phyloP scores from a whole-genome alignment of 2,797 vertebrate species.

The Epinephelus coioides region DNA sequence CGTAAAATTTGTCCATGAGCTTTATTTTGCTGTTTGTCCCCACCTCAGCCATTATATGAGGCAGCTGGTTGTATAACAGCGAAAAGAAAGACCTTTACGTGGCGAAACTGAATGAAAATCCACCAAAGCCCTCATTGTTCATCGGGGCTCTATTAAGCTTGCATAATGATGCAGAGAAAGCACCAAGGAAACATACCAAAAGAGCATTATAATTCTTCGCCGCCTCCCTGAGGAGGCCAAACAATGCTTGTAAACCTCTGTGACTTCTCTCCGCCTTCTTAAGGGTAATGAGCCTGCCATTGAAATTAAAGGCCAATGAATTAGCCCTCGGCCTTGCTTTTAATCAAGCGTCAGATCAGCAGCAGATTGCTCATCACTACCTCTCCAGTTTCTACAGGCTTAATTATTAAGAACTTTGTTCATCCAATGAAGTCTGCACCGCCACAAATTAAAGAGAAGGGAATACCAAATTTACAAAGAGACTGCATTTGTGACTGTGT shows the following conservation, averaged over 20 bases:
- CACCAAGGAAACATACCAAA: slow-evolving; percentile 46
- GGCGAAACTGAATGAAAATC: slow-evolving; percentile 45
- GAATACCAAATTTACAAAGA: slow-evolving; percentile 33
- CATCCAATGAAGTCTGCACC: slow-evolving; percentile 53
- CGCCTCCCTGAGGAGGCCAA: slow-evolving; percentile 45
- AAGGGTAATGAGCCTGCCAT: slow-evolving; percentile 69
- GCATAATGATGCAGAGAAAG: slow-evolving; percentile 63
- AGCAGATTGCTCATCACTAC: slow-evolving; percentile 63
- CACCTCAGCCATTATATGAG: slow-evolving; percentile 49
- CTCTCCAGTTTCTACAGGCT: slow-evolving; percentile 61
- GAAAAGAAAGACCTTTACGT: slow-evolving; percentile 51
- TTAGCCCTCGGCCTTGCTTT: slow-evolving; percentile 67
- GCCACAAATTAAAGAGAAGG: slow-evolving; percentile 33
- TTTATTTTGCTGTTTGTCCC: slow-evolving; percentile 54
- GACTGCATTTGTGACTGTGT: neutral
- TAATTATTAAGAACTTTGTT: slow-evolving; percentile 68
- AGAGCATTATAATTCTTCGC: slow-evolving; percentile 56
- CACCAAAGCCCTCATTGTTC: slow-evolving; percentile 55
- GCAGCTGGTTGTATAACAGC: slow-evolving; percentile 52
- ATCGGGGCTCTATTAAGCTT: slow-evolving; percentile 55
- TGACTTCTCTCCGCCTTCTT: slow-evolving; percentile 56
- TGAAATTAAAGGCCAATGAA: slow-evolving; percentile 76
- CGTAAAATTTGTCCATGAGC: slow-evolving; percentile 50
- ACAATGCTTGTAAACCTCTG: slow-evolving; percentile 68
- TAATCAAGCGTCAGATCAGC: slow-evolving; percentile 76